Evolutionary conservation across 2,797 vertebrate genomes (phyloP).

Genomic region (Iguana delicatissima): DNA sequence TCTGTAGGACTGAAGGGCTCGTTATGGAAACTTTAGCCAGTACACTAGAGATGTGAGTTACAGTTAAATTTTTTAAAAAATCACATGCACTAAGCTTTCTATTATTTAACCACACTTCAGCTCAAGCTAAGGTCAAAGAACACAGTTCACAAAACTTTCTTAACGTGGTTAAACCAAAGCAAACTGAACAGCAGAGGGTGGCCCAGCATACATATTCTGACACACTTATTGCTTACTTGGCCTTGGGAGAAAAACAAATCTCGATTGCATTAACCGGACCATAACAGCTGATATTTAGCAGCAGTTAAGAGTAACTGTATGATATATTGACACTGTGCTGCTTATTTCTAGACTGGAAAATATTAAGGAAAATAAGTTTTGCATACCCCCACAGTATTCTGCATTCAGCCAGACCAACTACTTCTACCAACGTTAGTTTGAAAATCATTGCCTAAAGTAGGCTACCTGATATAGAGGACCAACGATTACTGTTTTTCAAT

Average conservation of each 20-base stretch:
- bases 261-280: neutral
- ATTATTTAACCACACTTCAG: neutral
- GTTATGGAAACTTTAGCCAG: slow-evolving; percentile 79
- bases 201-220: neutral
- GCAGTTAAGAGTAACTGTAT: neutral
- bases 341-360: slow-evolving; percentile 4
- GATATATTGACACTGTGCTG: neutral
- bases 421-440: neutral
- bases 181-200: neutral
- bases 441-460: neutral
- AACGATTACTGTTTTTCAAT: no score
- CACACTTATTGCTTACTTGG: neutral
- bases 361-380: neutral
- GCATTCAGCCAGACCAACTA: neutral
- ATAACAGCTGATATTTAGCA: neutral
- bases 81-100: rapidly evolving
- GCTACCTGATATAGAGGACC: no score
- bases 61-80: neutral
- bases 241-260: neutral
- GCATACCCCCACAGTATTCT: rapidly evolving
- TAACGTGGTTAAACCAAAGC: neutral
- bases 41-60: neutral
- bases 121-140: neutral
- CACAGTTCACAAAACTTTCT: neutral
- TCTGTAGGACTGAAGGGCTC: slow-evolving; percentile 88